phyloP scores from a whole-genome alignment of 2,888 invertebrate genomes.

The Erebia ligea region DNA sequence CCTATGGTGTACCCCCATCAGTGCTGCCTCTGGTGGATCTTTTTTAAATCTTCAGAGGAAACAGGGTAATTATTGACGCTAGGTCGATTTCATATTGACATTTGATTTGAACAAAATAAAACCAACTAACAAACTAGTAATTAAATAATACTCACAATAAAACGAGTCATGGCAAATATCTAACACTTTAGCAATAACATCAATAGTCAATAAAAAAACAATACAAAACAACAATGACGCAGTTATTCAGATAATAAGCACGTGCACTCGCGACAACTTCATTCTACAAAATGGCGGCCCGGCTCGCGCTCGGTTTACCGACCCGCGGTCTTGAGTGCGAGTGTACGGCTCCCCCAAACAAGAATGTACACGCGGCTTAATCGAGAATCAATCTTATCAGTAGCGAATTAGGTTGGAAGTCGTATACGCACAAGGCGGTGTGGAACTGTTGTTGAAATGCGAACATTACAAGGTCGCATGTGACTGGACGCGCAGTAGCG shows the following conservation, averaged over 20 bases:
- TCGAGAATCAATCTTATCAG: background rate
- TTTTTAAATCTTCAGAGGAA: no score
- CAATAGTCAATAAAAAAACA: no score
- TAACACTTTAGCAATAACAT: background rate
- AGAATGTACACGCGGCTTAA: background rate
- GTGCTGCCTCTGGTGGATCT: no score
- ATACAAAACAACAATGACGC: no score
- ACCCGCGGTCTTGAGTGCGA: constrained; percentile 16
- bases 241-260: background rate
- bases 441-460: background rate
- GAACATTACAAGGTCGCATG: background rate
- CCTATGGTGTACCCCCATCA: no score
- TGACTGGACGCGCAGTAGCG: background rate
- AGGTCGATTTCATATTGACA: no score
- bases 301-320: constrained; percentile 10
- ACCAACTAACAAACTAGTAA: no score
- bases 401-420: background rate
- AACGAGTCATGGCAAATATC: background rate
- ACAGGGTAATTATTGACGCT: no score
- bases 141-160: background rate
- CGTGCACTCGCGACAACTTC: background rate
- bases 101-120: no score
- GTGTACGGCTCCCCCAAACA: constrained; percentile 8
- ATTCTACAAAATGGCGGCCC: constrained; percentile 6
- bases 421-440: background rate